Conservation (phyloP, 2,797 vertebrate species). For the Amazona finschi region DNA sequence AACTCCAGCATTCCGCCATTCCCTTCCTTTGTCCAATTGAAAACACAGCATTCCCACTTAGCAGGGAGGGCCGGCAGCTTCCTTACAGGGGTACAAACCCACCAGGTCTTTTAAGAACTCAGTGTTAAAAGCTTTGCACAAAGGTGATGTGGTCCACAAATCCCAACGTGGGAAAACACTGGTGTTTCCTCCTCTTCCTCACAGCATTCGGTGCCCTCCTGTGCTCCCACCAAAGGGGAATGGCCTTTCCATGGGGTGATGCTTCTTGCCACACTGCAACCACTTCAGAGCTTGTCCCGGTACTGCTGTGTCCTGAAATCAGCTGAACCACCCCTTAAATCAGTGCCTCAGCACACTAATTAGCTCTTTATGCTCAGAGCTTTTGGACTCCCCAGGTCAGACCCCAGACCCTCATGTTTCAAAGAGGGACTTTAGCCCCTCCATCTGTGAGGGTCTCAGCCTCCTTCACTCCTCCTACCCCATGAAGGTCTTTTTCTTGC, state of each 20-base stretch:
- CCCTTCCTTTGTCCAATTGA: neutral
- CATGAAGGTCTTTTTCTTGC: fast-evolving
- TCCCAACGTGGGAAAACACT: fast-evolving
- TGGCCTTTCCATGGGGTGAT: fast-evolving
- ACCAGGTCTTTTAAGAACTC: fast-evolving
- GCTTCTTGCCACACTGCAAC: neutral
- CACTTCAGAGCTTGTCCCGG: fast-evolving
- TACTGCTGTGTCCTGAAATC: fast-evolving
- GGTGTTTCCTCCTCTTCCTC: neutral
- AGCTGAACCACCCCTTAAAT: neutral
- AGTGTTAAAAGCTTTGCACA: fast-evolving
- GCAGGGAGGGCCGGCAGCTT: fast-evolving
- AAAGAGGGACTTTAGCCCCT: fast-evolving
- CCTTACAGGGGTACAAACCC: neutral
- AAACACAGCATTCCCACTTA: fast-evolving
- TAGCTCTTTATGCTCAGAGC: fast-evolving
- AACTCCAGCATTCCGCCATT: fast-evolving
- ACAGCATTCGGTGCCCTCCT: fast-evolving
- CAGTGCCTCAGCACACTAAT: fast-evolving
- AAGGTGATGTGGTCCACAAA: neutral
- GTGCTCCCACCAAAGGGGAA: fast-evolving
- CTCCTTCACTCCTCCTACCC: neutral
- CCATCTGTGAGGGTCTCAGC: fast-evolving
- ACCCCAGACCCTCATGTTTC: fast-evolving
- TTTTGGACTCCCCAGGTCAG: neutral